Evolutionary conservation across 2,888 invertebrate genomes (phyloP).

Genomic region (Andrena bicolor): DNA sequence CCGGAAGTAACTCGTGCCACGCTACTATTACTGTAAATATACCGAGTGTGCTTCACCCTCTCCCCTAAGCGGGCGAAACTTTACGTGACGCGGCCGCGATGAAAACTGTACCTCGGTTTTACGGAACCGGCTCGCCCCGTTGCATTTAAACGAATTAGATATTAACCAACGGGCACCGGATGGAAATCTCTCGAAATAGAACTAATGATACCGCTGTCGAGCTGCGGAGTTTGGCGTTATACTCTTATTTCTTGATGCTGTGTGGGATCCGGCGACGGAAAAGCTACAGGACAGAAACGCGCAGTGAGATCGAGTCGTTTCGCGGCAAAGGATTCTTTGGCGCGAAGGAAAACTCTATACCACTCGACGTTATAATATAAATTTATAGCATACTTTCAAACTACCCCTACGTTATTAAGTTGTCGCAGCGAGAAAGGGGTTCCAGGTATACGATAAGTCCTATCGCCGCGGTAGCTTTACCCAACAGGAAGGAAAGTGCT

Average conservation of each 20-base stretch:
- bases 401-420: slow-evolving; percentile 16
- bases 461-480: background rate
- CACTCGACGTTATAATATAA: background rate
- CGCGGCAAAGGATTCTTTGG: background rate
- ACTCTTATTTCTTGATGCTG: background rate
- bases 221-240: background rate
- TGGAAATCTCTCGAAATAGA: background rate
- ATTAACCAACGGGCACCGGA: slow-evolving; percentile 11
- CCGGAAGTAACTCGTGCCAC: slow-evolving; percentile 57
- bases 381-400: too few relatives aligned
- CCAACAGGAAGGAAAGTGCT: background rate
- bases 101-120: slow-evolving; percentile 25
- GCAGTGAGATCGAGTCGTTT: background rate
- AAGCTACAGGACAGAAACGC: background rate
- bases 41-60: slow-evolving; percentile 35
- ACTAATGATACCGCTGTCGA: background rate
- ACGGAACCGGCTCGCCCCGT: slow-evolving; percentile 5
- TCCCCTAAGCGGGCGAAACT: slow-evolving; percentile 26
- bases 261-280: background rate
- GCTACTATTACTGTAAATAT: slow-evolving; percentile 58
- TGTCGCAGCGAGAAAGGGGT: background rate
- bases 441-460: slow-evolving; percentile 10
- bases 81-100: slow-evolving; percentile 41
- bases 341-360: background rate
- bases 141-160: slow-evolving; percentile 28